Percentiles rank a stretch among this genome's conserved stretches.
These are phyloP conservation scores for Varanus salvator DNA, from an alignment of 2,113 vertebrate species.

Conservation along the genomic window DNA sequence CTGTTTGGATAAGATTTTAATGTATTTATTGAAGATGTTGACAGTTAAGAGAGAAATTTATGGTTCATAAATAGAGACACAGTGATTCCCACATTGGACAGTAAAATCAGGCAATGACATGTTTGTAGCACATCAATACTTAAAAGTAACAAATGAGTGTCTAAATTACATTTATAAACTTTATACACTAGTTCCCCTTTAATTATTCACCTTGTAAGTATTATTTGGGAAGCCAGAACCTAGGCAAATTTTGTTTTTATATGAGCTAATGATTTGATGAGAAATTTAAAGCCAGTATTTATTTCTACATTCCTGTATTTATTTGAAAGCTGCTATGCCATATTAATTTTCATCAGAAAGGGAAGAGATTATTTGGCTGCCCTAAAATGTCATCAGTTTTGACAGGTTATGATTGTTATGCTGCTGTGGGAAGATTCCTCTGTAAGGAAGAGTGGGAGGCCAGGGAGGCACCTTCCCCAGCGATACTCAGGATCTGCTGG, in stretches of 20 bases:
- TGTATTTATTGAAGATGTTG: slow-evolving; percentile 60
- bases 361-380: slow-evolving; percentile 32
- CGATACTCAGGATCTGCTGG: too few relatives aligned
- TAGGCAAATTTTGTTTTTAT: slow-evolving; percentile 3
- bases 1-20: slow-evolving; percentile 66
- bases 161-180: slow-evolving; percentile 52
- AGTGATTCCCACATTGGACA: slow-evolving; percentile 34
- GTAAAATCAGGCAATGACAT: slow-evolving; percentile 50
- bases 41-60: slow-evolving; percentile 64
- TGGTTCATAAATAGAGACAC: slow-evolving; percentile 52
- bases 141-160: slow-evolving; percentile 47
- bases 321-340: slow-evolving; percentile 35
- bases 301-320: slow-evolving; percentile 45
- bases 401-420: slow-evolving; percentile 41
- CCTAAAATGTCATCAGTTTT: slow-evolving; percentile 40
- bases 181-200: slow-evolving; percentile 38
- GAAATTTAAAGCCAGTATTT: slow-evolving; percentile 43
- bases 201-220: slow-evolving; percentile 32
- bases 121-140: slow-evolving; percentile 46
- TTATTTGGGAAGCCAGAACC: neutral
- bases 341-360: slow-evolving; percentile 25
- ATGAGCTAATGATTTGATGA: neutral
- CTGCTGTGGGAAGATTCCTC: neutral
- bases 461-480: too few relatives aligned
- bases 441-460: too few relatives aligned